These are phyloP conservation scores for Catostylus mosaicus DNA, from an alignment of 30 jellyfish, hydroid and myxozoan genomes.

Conservation along the genomic window DNA sequence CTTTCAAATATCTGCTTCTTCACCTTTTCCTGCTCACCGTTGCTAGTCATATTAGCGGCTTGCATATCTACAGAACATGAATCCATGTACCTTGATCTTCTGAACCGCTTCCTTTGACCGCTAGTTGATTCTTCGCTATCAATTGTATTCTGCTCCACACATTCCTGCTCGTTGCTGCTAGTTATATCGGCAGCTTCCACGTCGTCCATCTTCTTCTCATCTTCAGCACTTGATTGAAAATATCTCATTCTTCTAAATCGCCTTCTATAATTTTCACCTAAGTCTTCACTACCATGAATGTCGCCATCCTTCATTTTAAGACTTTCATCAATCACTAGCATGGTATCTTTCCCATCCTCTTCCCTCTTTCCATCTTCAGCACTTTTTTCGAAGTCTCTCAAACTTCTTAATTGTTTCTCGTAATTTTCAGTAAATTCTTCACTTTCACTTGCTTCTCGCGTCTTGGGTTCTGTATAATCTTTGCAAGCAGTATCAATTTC, in stretches of 20 bases:
- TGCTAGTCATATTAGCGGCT: too few species aligned
- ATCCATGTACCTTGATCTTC: background rate
- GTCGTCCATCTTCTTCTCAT: background rate
- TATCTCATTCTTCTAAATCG: background rate
- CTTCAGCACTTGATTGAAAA: background rate
- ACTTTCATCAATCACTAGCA: background rate
- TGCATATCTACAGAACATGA: background rate
- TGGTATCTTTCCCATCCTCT: background rate
- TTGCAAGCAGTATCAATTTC: too few species aligned
- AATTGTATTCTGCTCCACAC: background rate
- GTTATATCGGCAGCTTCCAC: background rate
- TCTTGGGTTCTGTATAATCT: too few species aligned
- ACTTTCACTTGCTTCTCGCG: background rate
- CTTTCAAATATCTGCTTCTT: too few species aligned
- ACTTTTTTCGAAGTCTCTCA: background rate
- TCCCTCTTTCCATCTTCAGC: background rate
- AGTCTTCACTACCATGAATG: background rate
- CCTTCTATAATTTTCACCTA: background rate
- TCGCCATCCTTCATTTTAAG: background rate
- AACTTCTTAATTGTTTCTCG: background rate
- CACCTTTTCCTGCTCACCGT: too few species aligned
- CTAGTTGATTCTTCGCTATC: background rate
- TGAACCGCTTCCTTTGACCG: background rate
- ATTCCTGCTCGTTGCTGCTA: background rate
- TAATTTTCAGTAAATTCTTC: background rate